Conservation (phyloP, 2,888 invertebrate species). For the Hyalella azteca region DNA sequence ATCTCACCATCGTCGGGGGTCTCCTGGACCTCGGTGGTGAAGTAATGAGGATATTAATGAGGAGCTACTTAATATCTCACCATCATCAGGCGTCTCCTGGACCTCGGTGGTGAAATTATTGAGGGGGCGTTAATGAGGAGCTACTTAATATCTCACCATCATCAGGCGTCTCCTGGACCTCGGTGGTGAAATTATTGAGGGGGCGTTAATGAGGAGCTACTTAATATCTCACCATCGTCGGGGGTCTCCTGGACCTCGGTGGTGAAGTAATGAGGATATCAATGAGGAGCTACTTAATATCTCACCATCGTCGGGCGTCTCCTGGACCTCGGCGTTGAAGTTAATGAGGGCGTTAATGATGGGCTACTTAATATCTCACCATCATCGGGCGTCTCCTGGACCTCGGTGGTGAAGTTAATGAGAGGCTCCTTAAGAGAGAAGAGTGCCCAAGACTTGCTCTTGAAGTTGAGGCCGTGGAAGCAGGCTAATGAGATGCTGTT, state of each 20-base stretch:
- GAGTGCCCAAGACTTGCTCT: conserved; percentile 93
- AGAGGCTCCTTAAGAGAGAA: conserved; percentile 92
- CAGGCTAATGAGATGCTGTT: conserved; percentile 93
- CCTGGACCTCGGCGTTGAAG: conserved; percentile 92
- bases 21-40: conserved; percentile 91
- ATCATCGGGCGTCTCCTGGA: conserved; percentile 79
- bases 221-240: conserved; percentile 65
- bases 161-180: conserved; percentile 84
- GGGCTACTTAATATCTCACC: conserved; percentile 73
- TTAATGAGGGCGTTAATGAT: conserved; percentile 89
- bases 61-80: conserved; percentile 74
- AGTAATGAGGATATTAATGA: conserved; percentile 88
- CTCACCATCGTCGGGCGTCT: conserved; percentile 70
- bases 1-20: conserved; percentile 68
- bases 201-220: too few species aligned
- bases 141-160: too few species aligned
- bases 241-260: conserved; percentile 90
- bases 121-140: conserved; percentile 87
- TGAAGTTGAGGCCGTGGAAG: conserved; percentile 96
- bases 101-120: conserved; percentile 93
- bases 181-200: too few species aligned
- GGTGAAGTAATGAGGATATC: too few species aligned
- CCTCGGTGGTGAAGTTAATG: conserved; percentile 91
- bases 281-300: too few species aligned
- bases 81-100: conserved; percentile 76